Conservation (phyloP, 2,113 vertebrate species). For the Tonatia bakeri region DNA sequence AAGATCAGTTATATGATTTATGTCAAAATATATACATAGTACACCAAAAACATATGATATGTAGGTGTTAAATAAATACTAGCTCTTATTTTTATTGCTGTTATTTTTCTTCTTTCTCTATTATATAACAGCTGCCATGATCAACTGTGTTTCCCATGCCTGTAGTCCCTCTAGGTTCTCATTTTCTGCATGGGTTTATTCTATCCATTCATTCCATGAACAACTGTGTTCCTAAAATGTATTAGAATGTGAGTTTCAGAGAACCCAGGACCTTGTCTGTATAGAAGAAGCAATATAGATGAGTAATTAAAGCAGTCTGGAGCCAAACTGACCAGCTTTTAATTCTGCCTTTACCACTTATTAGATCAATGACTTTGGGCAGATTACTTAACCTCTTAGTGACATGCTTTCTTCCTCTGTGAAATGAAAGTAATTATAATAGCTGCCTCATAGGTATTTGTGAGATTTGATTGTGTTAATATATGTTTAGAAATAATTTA, state of each 20-base stretch:
- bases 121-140: background rate
- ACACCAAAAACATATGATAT: background rate
- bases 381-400: background rate
- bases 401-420: background rate
- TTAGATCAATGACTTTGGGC: background rate
- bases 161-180: background rate
- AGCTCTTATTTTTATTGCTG: background rate
- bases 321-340: background rate
- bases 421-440: background rate
- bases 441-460: background rate
- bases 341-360: background rate
- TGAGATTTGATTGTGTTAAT: background rate
- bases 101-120: background rate
- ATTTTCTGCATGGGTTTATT: background rate
- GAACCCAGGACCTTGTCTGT: background rate
- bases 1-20: background rate
- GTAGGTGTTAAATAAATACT: background rate
- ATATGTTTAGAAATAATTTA: background rate
- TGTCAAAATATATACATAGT: background rate
- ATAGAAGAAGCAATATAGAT: background rate
- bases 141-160: background rate
- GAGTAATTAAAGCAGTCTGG: background rate
- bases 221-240: background rate
- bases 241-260: background rate
- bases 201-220: background rate